Evolutionary conservation across 2,888 invertebrate genomes (phyloP).

Genomic region (Prosapia bicincta): DNA sequence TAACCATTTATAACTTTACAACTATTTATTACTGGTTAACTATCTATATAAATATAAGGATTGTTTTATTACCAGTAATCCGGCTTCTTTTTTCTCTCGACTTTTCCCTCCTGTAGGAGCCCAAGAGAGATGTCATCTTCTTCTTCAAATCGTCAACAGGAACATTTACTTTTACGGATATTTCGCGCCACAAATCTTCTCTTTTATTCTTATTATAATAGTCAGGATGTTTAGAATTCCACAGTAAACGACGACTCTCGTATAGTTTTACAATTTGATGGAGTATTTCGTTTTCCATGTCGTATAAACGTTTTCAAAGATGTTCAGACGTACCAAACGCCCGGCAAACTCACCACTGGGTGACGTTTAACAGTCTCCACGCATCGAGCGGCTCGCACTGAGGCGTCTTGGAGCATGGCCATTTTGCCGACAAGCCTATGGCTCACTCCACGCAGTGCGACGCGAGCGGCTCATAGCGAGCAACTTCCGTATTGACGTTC

Average conservation of each 20-base stretch:
- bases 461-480: conserved; percentile 23
- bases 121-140: conserved; percentile 18
- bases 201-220: conserved; percentile 20
- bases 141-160: background rate
- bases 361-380: conserved; percentile 18
- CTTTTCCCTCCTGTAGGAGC: conserved; percentile 17
- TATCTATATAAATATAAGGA: background rate
- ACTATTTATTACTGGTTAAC: too few species aligned
- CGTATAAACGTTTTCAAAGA: too few species aligned
- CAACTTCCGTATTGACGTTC: conserved; percentile 21
- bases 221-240: conserved; percentile 16
- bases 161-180: conserved; percentile 2
- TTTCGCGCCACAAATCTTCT: conserved; percentile 19
- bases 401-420: conserved; percentile 29
- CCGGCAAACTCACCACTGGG: conserved; percentile 21
- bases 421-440: conserved; percentile 27
- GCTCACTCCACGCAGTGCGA: conserved; percentile 25
- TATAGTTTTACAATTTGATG: conserved; percentile 18
- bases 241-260: conserved; percentile 19
- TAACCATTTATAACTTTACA: too few species aligned
- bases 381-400: conserved; percentile 6
- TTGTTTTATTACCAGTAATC: conserved; percentile 9
- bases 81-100: conserved; percentile 19
- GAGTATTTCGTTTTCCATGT: conserved; percentile 17
- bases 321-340: too few species aligned